Evolutionary conservation across 2,888 invertebrate genomes (phyloP), one percentile per base, ranked within the genome.

Genomic region (Nomada goodeniana): DNA sequence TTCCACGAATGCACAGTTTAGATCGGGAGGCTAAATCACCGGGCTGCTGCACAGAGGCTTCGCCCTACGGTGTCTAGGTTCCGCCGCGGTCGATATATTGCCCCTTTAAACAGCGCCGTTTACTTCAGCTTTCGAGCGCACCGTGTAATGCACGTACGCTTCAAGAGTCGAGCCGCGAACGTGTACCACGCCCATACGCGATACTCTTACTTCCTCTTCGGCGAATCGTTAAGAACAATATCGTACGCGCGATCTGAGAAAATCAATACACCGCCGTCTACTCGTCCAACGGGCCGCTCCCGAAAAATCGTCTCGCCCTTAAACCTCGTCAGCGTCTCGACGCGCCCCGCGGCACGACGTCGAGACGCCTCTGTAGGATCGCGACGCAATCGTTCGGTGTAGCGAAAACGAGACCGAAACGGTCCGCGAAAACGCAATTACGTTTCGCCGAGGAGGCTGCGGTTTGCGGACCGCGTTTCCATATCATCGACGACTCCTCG

Each of bases 1-100:
- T 82, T 63, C 63, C 23, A 26, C 36, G 64, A 52, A 78, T 61
- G 65, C 55, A 50, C 52, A 23, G 15, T 60, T n/a, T 13, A 26
- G 23, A 20, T 10, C 23, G 20, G 20, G 44, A 53, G 42, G 60
- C 61, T 53, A 69, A 52, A 7, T 36, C 36, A 7, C 36, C 29
- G 50, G 53, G 60, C 15, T 53, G 60, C 26, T 36, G 36, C 36
- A 36, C 36, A 36, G 36, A 36, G 26, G 20, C 36, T 42, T 69
- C 55, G 42, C 68, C 52, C 63, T 26, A n/a, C 23, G 23, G 52
- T 13, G 23, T 42, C 23, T 53, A 36, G 36, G 20, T 47, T 52
- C 52, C 57, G 3, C 23, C 23, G 42, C 7, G 18, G 20, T 13
- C 42, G 29, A 42, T 42, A 26, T 57, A 68, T 53, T 42, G 53